A percentile compares a stretch with the other conserved stretches of the same genome.
Evolutionary conservation across 2,797 vertebrate species (phyloP).

Genomic region (Margarornis squamiger): DNA sequence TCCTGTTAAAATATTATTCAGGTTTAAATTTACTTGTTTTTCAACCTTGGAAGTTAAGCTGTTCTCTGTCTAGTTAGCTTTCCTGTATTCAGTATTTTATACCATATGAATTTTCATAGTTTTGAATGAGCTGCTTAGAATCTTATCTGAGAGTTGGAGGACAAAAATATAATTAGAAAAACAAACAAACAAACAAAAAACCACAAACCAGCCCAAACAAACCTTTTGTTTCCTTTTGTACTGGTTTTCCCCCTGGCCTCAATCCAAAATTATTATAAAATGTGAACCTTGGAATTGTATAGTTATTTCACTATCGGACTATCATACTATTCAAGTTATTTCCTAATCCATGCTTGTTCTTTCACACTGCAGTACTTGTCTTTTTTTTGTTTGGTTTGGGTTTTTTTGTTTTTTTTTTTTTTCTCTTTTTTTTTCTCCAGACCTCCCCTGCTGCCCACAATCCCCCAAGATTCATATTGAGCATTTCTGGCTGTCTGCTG

Average conservation of each 20-base stretch:
- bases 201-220: background rate
- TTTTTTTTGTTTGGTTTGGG: background rate
- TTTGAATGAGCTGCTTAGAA: background rate
- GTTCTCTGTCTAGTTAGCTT: background rate
- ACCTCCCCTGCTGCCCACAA: background rate
- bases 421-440: no score
- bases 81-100: background rate
- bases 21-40: background rate
- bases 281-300: background rate
- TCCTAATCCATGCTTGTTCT: background rate
- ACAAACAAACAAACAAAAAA: fast-evolving
- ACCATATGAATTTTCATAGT: background rate
- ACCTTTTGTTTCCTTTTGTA: background rate
- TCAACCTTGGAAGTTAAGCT: background rate
- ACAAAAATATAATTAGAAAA: background rate
- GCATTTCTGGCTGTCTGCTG: background rate
- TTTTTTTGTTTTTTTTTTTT: background rate
- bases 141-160: background rate
- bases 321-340: background rate
- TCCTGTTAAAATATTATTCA: background rate
- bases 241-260: background rate
- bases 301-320: background rate
- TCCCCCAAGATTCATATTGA: background rate
- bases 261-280: background rate
- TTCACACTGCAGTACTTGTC: background rate